These are phyloP conservation scores for Saccopteryx bilineata DNA, from an alignment of 2,113 vertebrate species.

Conservation along the genomic window DNA sequence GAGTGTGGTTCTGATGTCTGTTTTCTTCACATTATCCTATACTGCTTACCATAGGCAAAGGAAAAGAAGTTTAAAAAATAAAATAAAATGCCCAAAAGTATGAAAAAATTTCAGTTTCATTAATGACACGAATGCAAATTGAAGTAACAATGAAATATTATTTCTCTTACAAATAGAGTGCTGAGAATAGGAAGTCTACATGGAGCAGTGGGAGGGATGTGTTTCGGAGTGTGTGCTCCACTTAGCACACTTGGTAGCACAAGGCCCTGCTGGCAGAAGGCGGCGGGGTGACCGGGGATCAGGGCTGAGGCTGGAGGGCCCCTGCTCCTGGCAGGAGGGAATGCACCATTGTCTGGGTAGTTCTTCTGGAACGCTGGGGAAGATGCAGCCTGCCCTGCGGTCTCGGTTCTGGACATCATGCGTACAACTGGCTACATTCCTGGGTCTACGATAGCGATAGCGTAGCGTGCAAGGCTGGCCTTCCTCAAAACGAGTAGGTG, in stretches of 20 bases:
- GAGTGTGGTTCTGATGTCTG: background rate
- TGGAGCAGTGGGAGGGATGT: background rate
- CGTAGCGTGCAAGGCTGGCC: background rate
- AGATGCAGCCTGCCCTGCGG: background rate
- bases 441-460: too few species aligned
- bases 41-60: background rate
- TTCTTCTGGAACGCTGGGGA: background rate
- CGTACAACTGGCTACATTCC: background rate
- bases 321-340: background rate
- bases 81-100: background rate
- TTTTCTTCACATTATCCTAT: background rate
- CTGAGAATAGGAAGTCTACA: background rate
- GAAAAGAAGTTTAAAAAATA: background rate
- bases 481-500: background rate
- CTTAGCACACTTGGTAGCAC: background rate
- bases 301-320: background rate
- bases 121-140: conserved; percentile 19
- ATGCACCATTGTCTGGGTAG: background rate
- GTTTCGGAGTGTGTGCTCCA: background rate
- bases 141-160: background rate
- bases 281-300: too few species aligned
- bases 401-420: background rate
- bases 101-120: background rate
- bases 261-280: background rate
- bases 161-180: background rate